Percentiles rank a stretch among this genome's conserved stretches.
These are phyloP conservation scores for Dinoponera quadriceps DNA, from an alignment of 1,140 invertebrate species.

Conservation along the genomic window DNA sequence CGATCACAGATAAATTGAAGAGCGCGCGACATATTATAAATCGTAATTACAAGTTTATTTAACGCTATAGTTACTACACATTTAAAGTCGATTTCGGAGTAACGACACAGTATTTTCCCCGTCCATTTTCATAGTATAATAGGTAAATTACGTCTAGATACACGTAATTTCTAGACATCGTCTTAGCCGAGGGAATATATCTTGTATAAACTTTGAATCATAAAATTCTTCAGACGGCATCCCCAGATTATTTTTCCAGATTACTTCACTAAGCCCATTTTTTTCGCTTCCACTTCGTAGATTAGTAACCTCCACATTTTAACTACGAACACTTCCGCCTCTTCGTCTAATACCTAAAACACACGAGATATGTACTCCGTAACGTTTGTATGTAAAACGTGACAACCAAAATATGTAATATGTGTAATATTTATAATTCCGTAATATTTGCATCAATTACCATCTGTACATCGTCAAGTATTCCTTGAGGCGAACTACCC, in stretches of 20 bases:
- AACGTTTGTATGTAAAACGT: not conserved
- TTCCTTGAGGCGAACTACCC: conserved; percentile 95
- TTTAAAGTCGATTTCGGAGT: conserved; percentile 70
- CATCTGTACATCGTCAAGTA: conserved; percentile 99
- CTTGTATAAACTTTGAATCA: conserved; percentile 78
- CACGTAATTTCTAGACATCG: conserved; percentile 78
- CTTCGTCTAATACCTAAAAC: conserved; percentile 97
- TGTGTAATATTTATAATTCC: no score
- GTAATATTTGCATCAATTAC: conserved; percentile 86
- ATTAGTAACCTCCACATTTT: conserved; percentile 99
- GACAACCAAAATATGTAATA: not conserved
- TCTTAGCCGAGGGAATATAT: conserved; percentile 75
- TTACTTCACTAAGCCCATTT: conserved; percentile 93
- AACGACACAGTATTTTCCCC: conserved; percentile 60
- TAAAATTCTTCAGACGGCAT: conserved; percentile 63
- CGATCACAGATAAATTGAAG: conserved; percentile 34
- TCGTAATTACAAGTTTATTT: conserved; percentile 78
- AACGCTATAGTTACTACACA: conserved; percentile 74
- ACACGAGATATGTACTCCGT: not conserved
- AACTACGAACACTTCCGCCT: conserved; percentile 99
- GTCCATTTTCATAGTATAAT: no score
- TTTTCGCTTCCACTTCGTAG: conserved; percentile 99
- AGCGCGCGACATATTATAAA: conserved; percentile 68
- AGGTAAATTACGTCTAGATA: conserved; percentile 74
- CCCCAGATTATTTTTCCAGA: no score